A percentile compares a stretch with the other conserved stretches of the same genome.
Conservation (phyloP, 1,140 invertebrate species). For the Telenomus remus region DNA sequence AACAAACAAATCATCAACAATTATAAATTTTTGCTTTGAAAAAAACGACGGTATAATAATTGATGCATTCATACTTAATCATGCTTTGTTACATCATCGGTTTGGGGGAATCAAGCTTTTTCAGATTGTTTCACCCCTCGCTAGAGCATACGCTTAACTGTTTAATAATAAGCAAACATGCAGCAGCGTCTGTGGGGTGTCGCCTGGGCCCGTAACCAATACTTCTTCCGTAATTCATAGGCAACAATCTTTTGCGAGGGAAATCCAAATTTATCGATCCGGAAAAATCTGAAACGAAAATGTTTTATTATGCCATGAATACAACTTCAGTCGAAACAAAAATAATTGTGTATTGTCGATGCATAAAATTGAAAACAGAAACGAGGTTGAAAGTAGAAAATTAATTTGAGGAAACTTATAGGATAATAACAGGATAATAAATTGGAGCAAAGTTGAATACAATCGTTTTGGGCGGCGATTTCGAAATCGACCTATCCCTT, state of each 20-base stretch:
- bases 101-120: conserved; percentile 45
- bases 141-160: conserved; percentile 65
- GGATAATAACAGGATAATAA: no score
- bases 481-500: conserved; percentile 15
- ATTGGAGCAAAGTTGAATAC: not conserved
- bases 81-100: conserved; percentile 54
- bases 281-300: not conserved
- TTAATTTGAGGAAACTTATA: no score
- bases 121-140: conserved; percentile 57
- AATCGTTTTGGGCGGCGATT: conserved; percentile 2
- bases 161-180: conserved; percentile 62
- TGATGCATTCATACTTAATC: conserved; percentile 69
- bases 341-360: no score
- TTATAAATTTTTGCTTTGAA: conserved; percentile 7
- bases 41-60: conserved; percentile 39
- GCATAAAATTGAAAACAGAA: no score
- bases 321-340: conserved; percentile 44
- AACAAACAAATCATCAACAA: no score
- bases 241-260: conserved; percentile 28
- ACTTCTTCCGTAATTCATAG: conserved; percentile 59
- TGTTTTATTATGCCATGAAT: conserved; percentile 34
- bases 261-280: conserved; percentile 49
- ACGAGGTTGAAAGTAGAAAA: no score
- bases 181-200: conserved; percentile 61
- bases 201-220: conserved; percentile 53